Base-by-base conservation (phyloP, 2,113 vertebrate species). In the Parotia lawesii region DNA sequence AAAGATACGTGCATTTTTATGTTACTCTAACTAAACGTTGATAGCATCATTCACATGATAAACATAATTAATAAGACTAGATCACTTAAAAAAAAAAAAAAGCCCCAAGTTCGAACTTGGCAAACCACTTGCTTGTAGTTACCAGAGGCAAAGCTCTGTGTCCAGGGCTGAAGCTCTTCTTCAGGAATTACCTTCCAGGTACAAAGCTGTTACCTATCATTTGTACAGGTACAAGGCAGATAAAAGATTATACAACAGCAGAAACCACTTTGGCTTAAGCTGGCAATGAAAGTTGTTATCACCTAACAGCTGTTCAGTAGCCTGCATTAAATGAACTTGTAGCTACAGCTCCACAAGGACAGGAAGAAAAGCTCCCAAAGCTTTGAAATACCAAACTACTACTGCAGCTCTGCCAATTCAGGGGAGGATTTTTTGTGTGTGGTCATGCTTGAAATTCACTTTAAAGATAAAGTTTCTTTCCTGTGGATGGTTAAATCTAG, bases 1-100 rank as follows among this genome's bases (percentile, higher is more conserved):
- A 62, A 65, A 66, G 23, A 61, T 5, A 40, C 0, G 3, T 0
- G 1, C 11, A 11, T 44, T 61, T 70, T 81, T 79, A 47, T 14
- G 1, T 48, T 69, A n/a, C 37, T 70, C n/a, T 44, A 40, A 61
- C 54, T 50, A 60, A 69, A 56, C 7, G 5, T 29, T 20, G 3
- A 12, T 17, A 66, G 22, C 21, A 57, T 44, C 22, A 48, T 40
- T 65, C 24, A 53, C 5, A 15, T 15, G 8, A 24, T n/a, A 60
- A 86, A 72, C 6, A 23, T 19, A 71, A 86, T 35, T 47, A 56
- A 6, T 58, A 40, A 67, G 31, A 44, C 12, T 12, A 24, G 33
- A 40, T 53, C 48, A 60, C 24, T 10, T 11, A 19, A 37, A n/a
- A 15, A 62, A 44, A 72, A 72, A 19, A 5, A 28, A 38, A 15